Conservation (phyloP, 2,797 vertebrate genomes). For the Melopsittacus undulatus region DNA sequence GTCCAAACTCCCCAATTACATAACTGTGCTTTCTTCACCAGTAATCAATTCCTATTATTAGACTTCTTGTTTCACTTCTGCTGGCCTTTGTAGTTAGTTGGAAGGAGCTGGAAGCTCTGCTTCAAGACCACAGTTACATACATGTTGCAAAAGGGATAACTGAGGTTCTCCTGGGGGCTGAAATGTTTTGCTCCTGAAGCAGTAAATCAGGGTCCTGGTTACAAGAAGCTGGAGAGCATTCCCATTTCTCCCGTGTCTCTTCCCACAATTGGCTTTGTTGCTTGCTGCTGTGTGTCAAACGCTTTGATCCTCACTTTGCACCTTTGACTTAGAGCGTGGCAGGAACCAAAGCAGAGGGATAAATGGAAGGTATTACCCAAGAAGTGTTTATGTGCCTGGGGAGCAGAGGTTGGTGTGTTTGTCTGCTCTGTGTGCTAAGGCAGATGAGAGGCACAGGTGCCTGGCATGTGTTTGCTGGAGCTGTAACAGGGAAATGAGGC, state of each 20-base stretch:
- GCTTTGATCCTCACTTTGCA: neutral
- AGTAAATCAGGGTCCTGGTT: neutral
- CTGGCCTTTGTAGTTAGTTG: neutral
- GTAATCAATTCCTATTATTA: constrained; percentile 45
- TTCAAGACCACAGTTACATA: neutral
- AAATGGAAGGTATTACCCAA: neutral
- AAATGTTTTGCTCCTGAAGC: neutral
- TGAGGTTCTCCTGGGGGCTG: neutral
- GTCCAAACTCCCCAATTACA: constrained; percentile 26
- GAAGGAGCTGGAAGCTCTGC: neutral
- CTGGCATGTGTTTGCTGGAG: neutral
- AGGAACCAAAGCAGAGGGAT: neutral
- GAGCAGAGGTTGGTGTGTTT: neutral
- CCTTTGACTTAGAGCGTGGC: neutral
- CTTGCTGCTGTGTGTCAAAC: neutral
- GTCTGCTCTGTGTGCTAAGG: neutral
- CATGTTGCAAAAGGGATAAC: neutral
- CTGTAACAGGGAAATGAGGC: neutral
- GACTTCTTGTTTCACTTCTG: neutral
- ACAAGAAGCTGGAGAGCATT: neutral
- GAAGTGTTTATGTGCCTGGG: neutral
- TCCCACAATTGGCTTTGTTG: neutral
- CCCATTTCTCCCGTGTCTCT: neutral
- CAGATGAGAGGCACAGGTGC: neutral
- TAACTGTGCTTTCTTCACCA: neutral